phyloP scores from a whole-genome alignment of 2,113 vertebrate species.

The Callopanchax toddi region DNA sequence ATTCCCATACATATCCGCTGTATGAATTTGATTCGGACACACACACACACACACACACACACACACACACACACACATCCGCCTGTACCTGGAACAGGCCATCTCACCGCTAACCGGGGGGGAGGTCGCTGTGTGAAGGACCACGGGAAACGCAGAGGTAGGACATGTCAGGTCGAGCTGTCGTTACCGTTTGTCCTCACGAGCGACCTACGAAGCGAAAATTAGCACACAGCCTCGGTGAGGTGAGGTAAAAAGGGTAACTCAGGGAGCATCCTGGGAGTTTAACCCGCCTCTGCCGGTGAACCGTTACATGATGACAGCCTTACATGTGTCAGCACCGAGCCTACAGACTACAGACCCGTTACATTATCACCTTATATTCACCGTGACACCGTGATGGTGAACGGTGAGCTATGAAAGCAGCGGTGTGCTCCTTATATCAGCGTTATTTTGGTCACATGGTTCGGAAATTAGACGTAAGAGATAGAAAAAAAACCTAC shows the following conservation, averaged over 20 bases:
- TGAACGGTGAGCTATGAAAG: not conserved
- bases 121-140: slow-evolving; percentile 2
- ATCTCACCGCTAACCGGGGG: not conserved
- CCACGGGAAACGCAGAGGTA: slow-evolving; percentile 47
- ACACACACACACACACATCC: not conserved
- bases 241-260: fast-evolving
- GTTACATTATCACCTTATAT: not conserved
- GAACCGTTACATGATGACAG: not conserved
- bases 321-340: not conserved
- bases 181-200: not conserved
- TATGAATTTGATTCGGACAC: not conserved
- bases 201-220: fast-evolving
- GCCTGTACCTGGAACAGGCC: slow-evolving; percentile 34
- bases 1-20: not conserved
- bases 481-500: not conserved
- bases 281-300: slow-evolving; percentile 3
- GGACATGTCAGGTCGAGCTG: slow-evolving; percentile 12
- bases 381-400: no score
- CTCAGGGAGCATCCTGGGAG: not conserved
- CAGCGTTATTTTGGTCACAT: not conserved
- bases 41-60: not conserved
- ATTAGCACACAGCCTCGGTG: fast-evolving
- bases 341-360: not conserved
- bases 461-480: not conserved
- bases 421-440: not conserved